phyloP scores from a whole-genome alignment of 2,888 invertebrate genomes.

The Zele albiditarsus region DNA sequence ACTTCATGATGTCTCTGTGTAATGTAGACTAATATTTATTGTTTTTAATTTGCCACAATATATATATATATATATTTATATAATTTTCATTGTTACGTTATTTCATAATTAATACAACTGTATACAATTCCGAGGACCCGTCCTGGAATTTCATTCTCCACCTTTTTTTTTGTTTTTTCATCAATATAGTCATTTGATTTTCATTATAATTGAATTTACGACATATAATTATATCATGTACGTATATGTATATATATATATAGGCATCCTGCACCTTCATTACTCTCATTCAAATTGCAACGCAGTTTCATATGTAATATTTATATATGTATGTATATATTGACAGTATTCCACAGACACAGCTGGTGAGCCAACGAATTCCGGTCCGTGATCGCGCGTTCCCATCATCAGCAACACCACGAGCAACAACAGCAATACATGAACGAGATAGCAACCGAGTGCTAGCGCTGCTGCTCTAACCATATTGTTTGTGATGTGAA shows the following conservation, averaged over 20 bases:
- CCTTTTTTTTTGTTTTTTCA: too few relatives aligned
- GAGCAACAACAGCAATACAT: neutral
- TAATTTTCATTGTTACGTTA: too few relatives aligned
- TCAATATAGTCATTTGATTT: neutral
- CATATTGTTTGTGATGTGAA: constrained; percentile 14
- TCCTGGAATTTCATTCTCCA: neutral
- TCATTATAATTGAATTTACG: neutral
- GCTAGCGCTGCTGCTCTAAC: constrained; percentile 9
- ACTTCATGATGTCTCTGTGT: neutral
- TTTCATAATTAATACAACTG: neutral
- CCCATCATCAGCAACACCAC: neutral
- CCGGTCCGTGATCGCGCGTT: constrained; percentile 22
- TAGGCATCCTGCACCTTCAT: constrained; percentile 32
- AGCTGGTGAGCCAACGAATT: constrained; percentile 22
- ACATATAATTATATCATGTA: neutral
- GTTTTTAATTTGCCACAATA: too few relatives aligned
- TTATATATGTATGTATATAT: neutral
- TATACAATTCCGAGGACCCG: neutral
- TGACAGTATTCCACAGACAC: neutral
- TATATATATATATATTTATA: too few relatives aligned
- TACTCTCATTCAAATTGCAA: constrained; percentile 6
- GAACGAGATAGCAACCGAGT: constrained; percentile 2
- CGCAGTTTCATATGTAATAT: neutral
- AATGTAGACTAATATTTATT: neutral
- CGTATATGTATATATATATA: neutral